Evolutionary conservation across 2,797 vertebrate genomes (phyloP).

Genomic region (Platalea minor): DNA sequence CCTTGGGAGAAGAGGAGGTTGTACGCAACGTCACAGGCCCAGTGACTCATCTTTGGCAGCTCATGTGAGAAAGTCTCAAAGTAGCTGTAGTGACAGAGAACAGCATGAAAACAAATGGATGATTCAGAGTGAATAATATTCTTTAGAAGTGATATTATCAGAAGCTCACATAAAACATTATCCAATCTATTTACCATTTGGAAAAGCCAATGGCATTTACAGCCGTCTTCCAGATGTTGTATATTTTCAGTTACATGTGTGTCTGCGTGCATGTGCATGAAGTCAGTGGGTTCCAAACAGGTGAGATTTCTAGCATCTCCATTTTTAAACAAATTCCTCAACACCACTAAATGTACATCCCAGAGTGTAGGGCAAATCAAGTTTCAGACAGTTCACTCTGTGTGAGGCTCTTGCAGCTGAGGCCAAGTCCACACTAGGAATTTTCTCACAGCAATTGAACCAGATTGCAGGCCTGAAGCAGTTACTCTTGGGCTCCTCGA

Average conservation of each 20-base stretch:
- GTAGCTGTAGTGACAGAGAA: slow-evolving; percentile 37
- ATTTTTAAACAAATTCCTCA: not conserved
- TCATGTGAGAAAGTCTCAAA: slow-evolving; percentile 56
- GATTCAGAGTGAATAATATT: slow-evolving; percentile 38
- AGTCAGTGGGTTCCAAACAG: not conserved
- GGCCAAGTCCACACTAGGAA: fast-evolving
- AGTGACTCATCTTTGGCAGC: slow-evolving; percentile 62
- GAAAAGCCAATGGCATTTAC: slow-evolving; percentile 10
- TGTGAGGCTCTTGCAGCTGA: not conserved
- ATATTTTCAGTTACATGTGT: not conserved
- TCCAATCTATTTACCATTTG: not conserved
- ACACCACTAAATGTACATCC: not conserved
- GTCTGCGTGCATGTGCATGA: not conserved
- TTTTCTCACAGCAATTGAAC: not conserved
- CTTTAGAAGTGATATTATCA: slow-evolving; percentile 39
- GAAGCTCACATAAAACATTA: slow-evolving; percentile 11
- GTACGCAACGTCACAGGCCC: not conserved
- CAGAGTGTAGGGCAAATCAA: not conserved
- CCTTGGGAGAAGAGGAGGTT: not conserved
- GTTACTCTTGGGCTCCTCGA: not conserved
- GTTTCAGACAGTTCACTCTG: not conserved
- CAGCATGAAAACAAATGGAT: slow-evolving; percentile 61
- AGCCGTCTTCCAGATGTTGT: not conserved
- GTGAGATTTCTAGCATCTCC: not conserved
- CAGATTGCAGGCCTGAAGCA: not conserved